Percentiles rank a stretch among this genome's conserved stretches.
phyloP scores from a whole-genome alignment of 1,140 invertebrate species.

The Nasonia longicornis region DNA sequence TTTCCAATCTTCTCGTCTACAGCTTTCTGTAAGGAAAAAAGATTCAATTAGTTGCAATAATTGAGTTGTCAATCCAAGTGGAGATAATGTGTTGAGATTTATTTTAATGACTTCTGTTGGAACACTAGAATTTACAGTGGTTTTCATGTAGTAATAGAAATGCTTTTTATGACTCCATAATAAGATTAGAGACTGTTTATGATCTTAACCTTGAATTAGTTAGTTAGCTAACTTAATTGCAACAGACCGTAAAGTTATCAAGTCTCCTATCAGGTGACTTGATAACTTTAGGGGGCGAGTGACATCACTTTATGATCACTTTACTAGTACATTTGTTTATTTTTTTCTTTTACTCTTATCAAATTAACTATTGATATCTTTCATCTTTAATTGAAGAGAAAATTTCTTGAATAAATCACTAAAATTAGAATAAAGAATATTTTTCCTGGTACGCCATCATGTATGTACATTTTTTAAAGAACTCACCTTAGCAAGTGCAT shows the following conservation, averaged over 20 bases:
- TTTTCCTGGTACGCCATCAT: not conserved
- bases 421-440: not conserved
- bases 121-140: not conserved
- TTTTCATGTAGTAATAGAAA: not conserved
- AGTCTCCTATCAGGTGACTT: not conserved
- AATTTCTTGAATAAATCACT: too few species aligned
- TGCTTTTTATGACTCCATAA: not conserved
- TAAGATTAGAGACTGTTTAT: not conserved
- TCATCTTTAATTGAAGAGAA: too few species aligned
- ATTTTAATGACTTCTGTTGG: not conserved
- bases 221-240: not conserved
- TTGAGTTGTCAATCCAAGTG: not conserved
- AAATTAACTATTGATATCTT: too few species aligned
- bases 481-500: conserved; percentile 42
- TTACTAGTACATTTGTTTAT: not conserved
- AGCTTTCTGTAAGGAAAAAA: conserved; percentile 69
- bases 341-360: not conserved
- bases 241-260: not conserved
- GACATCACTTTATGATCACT: not conserved
- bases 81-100: not conserved
- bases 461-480: not conserved
- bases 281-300: too few species aligned
- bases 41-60: not conserved
- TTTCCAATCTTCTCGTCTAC: conserved; percentile 69
- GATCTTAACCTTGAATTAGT: not conserved